Evolutionary conservation across 2,797 vertebrate genomes (phyloP), one percentile per base, ranked within the genome.

Genomic region (Cephalopachus bancanus): DNA sequence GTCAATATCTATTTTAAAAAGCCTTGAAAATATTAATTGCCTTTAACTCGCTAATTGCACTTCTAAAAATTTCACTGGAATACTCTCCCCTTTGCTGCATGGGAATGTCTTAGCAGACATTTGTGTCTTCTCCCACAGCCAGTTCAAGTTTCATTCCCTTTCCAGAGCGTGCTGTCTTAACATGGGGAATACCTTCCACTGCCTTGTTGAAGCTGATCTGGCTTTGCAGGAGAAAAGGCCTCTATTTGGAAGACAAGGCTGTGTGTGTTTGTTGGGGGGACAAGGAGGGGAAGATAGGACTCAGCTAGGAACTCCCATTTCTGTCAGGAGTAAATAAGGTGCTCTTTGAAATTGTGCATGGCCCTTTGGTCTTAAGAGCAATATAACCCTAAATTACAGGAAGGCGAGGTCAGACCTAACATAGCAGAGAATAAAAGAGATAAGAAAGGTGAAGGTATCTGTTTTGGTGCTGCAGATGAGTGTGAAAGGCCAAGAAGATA

Each of bases 401-500:
- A 87, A 65, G 92, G 8, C 49, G 49, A 84, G 19, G 53, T 91
- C 78, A 76, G 37, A 79, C 16, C 12, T 93, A 71, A 89, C 62
- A 71, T 24, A 75, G 75, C 76, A 51, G 72, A 79, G n/a, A 65
- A 33, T 76, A 83, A 75, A 85, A 8, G 53, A 28, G n/a, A 37
- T 87, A 51, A 83, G 57, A 83, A 78, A 89, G 24, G 55, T 19
- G 74, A 90, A 85, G 19, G 10, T 55, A 57, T 30, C 60, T 59
- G 15, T 28, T 28, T 16, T 65, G 57, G 72, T 80, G 55, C 12
- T 49, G 2, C 37, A 59, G 60, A 83, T 83, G 83, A 53, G 49
- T 24, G 26, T 85, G 51, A 75, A 88, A 96, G 67, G 30, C 92
- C 90, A 94, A 84, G 14, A 72, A 91, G 91, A 92, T 81, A 57